phyloP scores from a whole-genome alignment of 35 echinoderm and acorn worm species.

The Diadema setosum region DNA sequence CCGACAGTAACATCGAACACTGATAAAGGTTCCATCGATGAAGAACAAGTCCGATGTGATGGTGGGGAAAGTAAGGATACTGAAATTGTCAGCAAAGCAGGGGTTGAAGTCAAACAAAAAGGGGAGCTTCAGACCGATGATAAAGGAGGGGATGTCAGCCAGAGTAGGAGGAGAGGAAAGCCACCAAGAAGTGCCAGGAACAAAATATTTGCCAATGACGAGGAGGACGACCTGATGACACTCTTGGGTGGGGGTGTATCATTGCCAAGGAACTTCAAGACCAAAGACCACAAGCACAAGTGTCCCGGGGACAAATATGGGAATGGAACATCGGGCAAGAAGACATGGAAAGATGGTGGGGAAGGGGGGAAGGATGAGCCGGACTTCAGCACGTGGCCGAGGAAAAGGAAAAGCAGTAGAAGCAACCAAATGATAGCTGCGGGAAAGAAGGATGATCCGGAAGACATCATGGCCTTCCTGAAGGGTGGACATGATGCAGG shows the following conservation, averaged over 20 bases:
- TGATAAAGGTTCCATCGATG: neutral
- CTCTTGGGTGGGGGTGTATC: neutral
- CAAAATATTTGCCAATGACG: neutral
- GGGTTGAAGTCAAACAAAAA: neutral
- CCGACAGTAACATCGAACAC: no score
- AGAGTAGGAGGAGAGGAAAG: neutral
- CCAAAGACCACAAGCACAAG: neutral
- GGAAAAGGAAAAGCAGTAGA: neutral
- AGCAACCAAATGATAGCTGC: neutral
- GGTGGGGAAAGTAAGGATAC: neutral
- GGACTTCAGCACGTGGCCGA: neutral
- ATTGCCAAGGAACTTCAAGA: conserved; percentile 14
- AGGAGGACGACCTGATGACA: neutral
- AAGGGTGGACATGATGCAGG: conserved; percentile 23
- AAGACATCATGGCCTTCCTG: conserved; percentile 48
- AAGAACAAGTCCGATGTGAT: neutral
- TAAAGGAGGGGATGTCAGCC: neutral
- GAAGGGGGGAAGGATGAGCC: neutral
- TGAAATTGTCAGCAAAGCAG: neutral
- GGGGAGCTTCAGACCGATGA: neutral
- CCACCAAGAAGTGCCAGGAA: neutral
- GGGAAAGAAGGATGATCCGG: neutral
- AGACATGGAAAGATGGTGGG: neutral
- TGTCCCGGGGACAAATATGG: neutral
- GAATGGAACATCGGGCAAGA: neutral